These are phyloP conservation scores for Oxyruncus cristatus DNA, from an alignment of 2,113 vertebrate species.

Conservation along the genomic window DNA sequence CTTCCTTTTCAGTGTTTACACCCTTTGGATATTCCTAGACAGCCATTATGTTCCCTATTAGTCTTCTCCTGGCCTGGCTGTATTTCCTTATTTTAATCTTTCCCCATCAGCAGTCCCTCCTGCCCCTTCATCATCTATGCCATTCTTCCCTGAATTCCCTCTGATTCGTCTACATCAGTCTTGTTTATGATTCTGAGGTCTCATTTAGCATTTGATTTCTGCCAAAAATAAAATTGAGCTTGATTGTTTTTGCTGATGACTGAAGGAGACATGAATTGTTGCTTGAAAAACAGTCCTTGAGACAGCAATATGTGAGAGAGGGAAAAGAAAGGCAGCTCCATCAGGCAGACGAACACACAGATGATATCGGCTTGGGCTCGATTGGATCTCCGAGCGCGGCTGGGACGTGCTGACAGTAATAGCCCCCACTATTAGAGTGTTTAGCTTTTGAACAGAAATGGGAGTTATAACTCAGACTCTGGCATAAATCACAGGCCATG, in stretches of 20 bases:
- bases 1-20: constrained; percentile 14
- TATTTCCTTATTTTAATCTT: constrained; percentile 48
- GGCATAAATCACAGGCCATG: constrained; percentile 21
- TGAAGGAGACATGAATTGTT: constrained; percentile 49
- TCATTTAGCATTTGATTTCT: constrained; percentile 67
- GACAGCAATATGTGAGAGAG: constrained; percentile 17
- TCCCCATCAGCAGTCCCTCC: constrained; percentile 13
- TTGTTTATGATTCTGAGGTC: constrained; percentile 56
- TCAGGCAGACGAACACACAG: constrained; percentile 33
- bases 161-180: constrained; percentile 43
- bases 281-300: constrained; percentile 60
- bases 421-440: constrained; percentile 33
- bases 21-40: neutral
- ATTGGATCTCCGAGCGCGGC: constrained; percentile 18
- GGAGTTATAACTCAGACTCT: constrained; percentile 34
- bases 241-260: constrained; percentile 66
- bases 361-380: neutral
- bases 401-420: constrained; percentile 53
- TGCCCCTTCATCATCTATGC: constrained; percentile 21
- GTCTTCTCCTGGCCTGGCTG: neutral
- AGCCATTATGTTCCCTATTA: neutral
- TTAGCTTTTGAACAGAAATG: constrained; percentile 61
- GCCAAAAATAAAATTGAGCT: constrained; percentile 49
- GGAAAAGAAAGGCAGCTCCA: constrained; percentile 23
- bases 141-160: neutral